Evolutionary conservation across 1,140 invertebrate species (phyloP).

Genomic region (Danaus plexippus): DNA sequence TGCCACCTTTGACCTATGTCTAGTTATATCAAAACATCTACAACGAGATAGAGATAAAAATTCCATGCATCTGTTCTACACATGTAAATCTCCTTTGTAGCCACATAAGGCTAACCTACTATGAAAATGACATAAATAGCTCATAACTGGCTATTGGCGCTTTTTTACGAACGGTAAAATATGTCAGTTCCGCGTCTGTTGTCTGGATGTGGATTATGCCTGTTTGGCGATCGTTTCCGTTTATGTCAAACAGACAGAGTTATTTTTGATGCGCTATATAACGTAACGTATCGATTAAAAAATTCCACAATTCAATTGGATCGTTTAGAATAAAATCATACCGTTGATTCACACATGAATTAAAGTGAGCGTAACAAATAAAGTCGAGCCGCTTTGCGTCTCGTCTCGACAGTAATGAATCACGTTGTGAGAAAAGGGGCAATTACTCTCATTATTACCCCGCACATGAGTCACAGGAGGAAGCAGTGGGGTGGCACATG

Average conservation of each 20-base stretch:
- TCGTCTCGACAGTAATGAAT: constrained; percentile 54
- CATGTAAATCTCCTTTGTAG: constrained; percentile 52
- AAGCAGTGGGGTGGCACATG: constrained; percentile 36
- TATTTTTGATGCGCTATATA: constrained; percentile 4
- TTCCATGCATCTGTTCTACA: constrained; percentile 34
- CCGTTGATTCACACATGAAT: constrained; percentile 38
- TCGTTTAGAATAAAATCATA: constrained; percentile 17
- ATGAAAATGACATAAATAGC: constrained; percentile 52
- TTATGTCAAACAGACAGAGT: constrained; percentile 7
- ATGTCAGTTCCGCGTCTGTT: constrained; percentile 43
- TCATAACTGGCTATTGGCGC: constrained; percentile 17
- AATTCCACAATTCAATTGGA: constrained; percentile 12
- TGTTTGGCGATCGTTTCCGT: constrained; percentile 15
- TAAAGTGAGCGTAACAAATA: constrained; percentile 54
- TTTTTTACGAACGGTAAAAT: constrained; percentile 25
- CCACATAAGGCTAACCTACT: constrained; percentile 40
- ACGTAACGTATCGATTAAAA: constrained; percentile 5
- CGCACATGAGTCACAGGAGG: constrained; percentile 52
- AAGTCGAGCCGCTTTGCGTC: constrained; percentile 38
- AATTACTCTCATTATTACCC: constrained; percentile 62
- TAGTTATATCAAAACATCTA: constrained; percentile 13
- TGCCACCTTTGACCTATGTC: constrained; percentile 18
- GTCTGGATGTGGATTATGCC: constrained; percentile 11
- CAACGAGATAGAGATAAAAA: constrained; percentile 19
- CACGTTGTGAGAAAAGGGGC: constrained; percentile 65